Base-by-base conservation (phyloP, 2,888 invertebrate species). In the Anticlea derivata region DNA sequence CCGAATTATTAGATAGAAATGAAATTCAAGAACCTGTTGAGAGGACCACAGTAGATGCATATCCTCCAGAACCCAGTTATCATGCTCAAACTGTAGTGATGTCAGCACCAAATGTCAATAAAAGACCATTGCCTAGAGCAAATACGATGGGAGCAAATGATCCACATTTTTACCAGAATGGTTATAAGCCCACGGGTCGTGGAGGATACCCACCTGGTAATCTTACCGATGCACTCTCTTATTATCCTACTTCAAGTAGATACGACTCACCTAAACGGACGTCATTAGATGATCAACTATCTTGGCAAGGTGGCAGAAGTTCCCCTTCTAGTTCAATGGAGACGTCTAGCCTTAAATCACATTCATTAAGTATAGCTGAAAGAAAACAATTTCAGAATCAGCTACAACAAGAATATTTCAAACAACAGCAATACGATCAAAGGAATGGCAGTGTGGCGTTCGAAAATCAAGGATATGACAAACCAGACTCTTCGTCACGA, bases 151-250 rank as follows among this genome's bases (percentile, higher is more conserved):
- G 85, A 6, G 70, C 84, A 22, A 89, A 83, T 47, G 93, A 94
- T 57, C 86, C 91, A 13, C 74, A 81, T 46, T 85, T 83, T 75
- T 93, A 73, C 73, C 93, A 70, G 92, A 94, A 94, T 66, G 94
- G 95, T 43, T 94, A 93, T 69, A 94, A 94, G 82, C 86, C 88
- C 29, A 91, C 92, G 1, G 91, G 93, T 80, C 93, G 94, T 47
- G 90, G 93, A 23, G 94, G 93, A 84, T 95, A 94, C 68, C 95
- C 95, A 29, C 92, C 94, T 1, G 93, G 94, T 2, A 93, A 92
- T 73, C 92, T 96, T 13, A 96, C 95, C 0, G 96, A 96, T 75
- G 95, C 96, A 7, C 83, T 96, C 5, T 95, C 95, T 0, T 96
- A 96, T 66, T 96, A 96, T 78, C 96, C 96, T 1, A 95, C 94